Conservation (phyloP, 1,140 invertebrate species). For the Melitaea cinxia region DNA sequence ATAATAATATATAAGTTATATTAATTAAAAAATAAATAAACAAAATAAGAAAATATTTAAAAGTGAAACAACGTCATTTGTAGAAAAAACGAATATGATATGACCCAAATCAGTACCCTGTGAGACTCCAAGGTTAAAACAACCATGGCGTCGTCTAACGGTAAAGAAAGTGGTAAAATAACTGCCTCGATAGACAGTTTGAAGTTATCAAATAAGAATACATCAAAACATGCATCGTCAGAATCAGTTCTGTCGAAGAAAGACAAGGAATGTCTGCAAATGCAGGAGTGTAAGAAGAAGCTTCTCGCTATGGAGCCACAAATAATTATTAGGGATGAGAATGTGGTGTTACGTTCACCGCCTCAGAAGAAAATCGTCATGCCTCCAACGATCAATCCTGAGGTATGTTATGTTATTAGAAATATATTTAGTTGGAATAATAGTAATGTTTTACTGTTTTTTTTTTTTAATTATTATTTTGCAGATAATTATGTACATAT, state of each 20-base stretch:
- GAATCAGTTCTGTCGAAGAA: constrained; percentile 77
- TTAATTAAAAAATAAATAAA: no score
- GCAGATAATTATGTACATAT: no score
- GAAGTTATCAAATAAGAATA: constrained; percentile 75
- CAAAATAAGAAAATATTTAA: background rate
- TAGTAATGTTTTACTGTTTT: no score
- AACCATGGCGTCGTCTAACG: constrained; percentile 73
- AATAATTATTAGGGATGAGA: constrained; percentile 79
- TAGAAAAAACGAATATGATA: constrained; percentile 13
- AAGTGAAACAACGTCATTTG: background rate
- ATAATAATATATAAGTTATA: no score
- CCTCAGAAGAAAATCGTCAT: constrained; percentile 79
- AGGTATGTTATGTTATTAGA: constrained; percentile 59
- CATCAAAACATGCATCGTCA: constrained; percentile 77
- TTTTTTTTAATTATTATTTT: no score
- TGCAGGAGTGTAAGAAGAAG: constrained; percentile 80
- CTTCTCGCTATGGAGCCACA: constrained; percentile 76
- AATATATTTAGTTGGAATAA: no score
- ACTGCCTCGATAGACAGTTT: constrained; percentile 77
- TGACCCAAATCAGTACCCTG: constrained; percentile 18
- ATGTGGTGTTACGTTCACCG: constrained; percentile 71
- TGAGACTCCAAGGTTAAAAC: constrained; percentile 4
- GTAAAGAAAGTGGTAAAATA: constrained; percentile 71
- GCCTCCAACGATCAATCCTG: constrained; percentile 72
- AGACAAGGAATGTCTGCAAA: constrained; percentile 74